Evolutionary conservation across 2,113 vertebrate genomes (phyloP), one percentile per base, ranked within the genome.

Genomic region (Pyrgilauda ruficollis): DNA sequence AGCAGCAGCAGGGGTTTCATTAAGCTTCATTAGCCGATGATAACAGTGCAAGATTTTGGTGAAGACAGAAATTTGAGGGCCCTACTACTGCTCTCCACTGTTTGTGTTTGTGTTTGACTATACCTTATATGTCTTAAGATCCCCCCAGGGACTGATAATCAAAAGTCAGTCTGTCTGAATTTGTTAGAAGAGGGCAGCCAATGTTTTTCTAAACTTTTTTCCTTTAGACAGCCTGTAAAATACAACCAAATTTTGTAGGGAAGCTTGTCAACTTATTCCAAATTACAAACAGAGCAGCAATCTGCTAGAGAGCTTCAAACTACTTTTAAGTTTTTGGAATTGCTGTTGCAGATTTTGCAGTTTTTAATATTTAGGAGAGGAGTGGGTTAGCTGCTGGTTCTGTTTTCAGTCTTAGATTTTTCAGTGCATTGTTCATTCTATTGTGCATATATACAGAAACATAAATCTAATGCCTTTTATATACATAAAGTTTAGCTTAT

Each of bases 381-480:
- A 9, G 0, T 63, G 13, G 10, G 6, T 63, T 91, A 87, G 33
- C 18, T 84, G 7, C 62, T 10, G 1, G 18, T 58, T 87, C 50
- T 33, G 2, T 81, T 83, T 77, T 62, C 55, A 46, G 8, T 66
- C 68, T 81, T 84, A 50, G n/a, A 33, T 89, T 33, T 84, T 77
- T 44, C 64, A 26, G 5, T 80, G 33, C 20, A 11, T 74, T 89
- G 20, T 81, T 93, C 74, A 49, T 81, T 30, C 50, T 89, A 14
- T 68, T 95, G 83, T 94, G 69, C 77, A 81, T 81, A 87, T 93
- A 62, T 81, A 89, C 67, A 70, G 64, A 77, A 89, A 75, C 46
- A 84, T 84, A 67, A 81, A 50, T 84, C 84, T 66, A 62, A 68
- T 74, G 35, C 43, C 13, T 74, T 87, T 50, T 70, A 46, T 59